Base-by-base conservation (phyloP, 2,888 invertebrate genomes). In the Oxyscelio sp. region DNA sequence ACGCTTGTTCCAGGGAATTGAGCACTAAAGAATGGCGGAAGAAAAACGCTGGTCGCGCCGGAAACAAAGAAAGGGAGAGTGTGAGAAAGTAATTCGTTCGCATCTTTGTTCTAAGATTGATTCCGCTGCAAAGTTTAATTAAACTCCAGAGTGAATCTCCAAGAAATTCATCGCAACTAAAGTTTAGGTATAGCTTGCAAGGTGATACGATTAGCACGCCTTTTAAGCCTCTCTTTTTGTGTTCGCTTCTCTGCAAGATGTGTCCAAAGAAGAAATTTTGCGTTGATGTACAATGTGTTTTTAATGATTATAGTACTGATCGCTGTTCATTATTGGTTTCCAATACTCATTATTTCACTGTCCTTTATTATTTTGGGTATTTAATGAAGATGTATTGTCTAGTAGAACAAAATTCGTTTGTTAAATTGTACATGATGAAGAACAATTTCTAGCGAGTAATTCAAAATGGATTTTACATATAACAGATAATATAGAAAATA, bases 31-130 rank as follows among this genome's bases (percentile, higher is more conserved):
- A 75, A 81, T 56, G 43, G 61, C 31, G 43, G 61, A 75, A 75
- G 75, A 70, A 75, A 82, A 82, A 70, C 65, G 45, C 70, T 24
- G 50, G 61, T 74, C 56, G 65, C 48, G 65, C 45, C 70, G 70
- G 34, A 75, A 82, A 82, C 75, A 58, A 65, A 82, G 77, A 71
- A 77, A 83, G 58, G 38, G 71, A 77, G 71, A 83, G 83, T 77
- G 73, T 54, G 71, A 73, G 83, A 77, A 77, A 71, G 77, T 83
- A 83, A 83, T 77, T 83, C 71, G 66, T 83, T 77, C 83, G 71
- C 70, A 77, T 77, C 77, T 77, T 83, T 77, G 83, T 83, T 77
- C 77, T 71, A 83, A 83, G 77, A 83, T 83, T 83, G 83, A 83
- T 83, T 83, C 56, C 58, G 71, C 54, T 71, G 75, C 61, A 65